phyloP scores from a whole-genome alignment of 2,888 invertebrate genomes.

The Protodeltote pygarga region DNA sequence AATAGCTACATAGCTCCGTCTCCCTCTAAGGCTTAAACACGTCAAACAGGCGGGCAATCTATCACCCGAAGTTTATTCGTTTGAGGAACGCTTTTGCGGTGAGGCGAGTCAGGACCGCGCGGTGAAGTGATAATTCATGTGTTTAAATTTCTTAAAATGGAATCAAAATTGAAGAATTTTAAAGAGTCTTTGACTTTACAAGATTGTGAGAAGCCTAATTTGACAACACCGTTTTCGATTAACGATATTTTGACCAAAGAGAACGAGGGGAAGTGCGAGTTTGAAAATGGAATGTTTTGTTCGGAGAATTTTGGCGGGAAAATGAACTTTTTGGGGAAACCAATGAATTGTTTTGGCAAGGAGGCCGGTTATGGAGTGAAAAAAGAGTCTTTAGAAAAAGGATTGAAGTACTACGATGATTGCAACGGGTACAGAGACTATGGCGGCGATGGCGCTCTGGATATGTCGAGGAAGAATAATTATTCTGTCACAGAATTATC shows the following conservation, averaged over 20 bases:
- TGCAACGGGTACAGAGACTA: conserved; percentile 74
- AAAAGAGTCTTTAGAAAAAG: conserved; percentile 75
- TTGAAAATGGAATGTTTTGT: conserved; percentile 78
- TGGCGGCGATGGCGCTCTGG: conserved; percentile 78
- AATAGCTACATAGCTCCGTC: conserved; percentile 55
- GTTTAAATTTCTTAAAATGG: conserved; percentile 68
- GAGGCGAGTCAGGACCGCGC: conserved; percentile 72
- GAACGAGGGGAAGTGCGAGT: conserved; percentile 78
- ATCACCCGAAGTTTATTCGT: conserved; percentile 85
- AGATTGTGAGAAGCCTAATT: conserved; percentile 78
- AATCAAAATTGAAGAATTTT: conserved; percentile 76
- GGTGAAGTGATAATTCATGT: conserved; percentile 62
- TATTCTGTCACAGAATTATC: conserved; percentile 82
- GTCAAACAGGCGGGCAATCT: conserved; percentile 82
- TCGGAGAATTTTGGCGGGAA: conserved; percentile 75
- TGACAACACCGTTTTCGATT: conserved; percentile 90
- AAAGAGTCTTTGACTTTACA: conserved; percentile 70
- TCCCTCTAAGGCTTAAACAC: conserved; percentile 78
- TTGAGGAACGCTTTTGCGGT: conserved; percentile 83
- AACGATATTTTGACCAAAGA: conserved; percentile 90
- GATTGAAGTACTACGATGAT: conserved; percentile 78
- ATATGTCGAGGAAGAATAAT: conserved; percentile 82
- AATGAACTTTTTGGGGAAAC: conserved; percentile 69
- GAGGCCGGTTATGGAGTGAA: conserved; percentile 64
- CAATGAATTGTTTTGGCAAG: conserved; percentile 59